These are phyloP conservation scores for Rhagonycha fulva DNA, from an alignment of 2,888 invertebrate genomes.

Conservation along the genomic window DNA sequence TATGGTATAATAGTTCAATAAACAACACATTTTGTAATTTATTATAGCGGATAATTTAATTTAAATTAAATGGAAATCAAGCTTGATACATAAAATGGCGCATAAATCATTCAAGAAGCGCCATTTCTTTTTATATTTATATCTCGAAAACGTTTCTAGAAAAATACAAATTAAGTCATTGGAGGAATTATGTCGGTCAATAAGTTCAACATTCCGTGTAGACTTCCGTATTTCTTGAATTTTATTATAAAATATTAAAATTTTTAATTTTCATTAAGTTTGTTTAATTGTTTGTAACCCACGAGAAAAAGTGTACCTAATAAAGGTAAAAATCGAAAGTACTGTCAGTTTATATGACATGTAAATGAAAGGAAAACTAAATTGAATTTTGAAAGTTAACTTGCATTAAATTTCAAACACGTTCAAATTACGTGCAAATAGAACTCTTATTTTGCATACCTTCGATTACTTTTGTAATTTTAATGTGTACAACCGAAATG, in stretches of 20 bases:
- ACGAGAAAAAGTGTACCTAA: not conserved
- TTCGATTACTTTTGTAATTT: not conserved
- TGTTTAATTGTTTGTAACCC: not conserved
- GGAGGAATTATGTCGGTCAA: too few relatives aligned
- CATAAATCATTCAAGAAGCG: not conserved
- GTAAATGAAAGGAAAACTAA: not conserved
- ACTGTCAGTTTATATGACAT: not conserved
- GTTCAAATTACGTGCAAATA: not conserved
- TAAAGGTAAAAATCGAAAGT: not conserved
- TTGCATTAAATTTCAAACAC: not conserved
- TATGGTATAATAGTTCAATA: not conserved
- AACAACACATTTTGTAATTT: not conserved
- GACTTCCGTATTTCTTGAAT: not conserved
- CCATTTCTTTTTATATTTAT: not conserved
- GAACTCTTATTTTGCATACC: not conserved
- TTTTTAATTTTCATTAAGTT: not conserved
- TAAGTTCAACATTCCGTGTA: too few relatives aligned
- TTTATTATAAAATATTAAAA: not conserved
- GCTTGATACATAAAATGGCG: not conserved
- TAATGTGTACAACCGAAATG: not conserved
- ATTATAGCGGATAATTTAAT: not conserved
- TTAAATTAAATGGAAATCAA: not conserved
- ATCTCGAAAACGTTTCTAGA: too few relatives aligned
- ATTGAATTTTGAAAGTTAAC: constrained; percentile 2
- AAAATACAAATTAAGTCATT: not conserved